These are phyloP conservation scores for Heteromormyrus szaboi DNA, from an alignment of 2,797 vertebrate genomes.

Conservation along the genomic window DNA sequence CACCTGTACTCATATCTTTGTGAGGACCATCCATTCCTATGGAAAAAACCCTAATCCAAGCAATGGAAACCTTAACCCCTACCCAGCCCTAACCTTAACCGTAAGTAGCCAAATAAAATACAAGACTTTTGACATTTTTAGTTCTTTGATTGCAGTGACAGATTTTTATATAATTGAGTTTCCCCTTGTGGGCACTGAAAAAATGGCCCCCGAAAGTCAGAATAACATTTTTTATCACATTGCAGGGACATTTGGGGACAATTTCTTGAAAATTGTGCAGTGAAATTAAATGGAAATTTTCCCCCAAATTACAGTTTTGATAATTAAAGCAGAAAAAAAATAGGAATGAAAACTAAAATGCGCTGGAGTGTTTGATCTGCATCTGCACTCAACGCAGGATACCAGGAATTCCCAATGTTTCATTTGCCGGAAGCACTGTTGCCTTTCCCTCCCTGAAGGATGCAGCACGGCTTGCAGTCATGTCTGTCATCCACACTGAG, in stretches of 20 bases:
- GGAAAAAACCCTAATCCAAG: background rate
- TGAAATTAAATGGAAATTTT: background rate
- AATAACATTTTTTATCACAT: background rate
- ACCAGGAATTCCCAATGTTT: slow-evolving; percentile 41
- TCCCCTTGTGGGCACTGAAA: background rate
- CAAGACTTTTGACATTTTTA: background rate
- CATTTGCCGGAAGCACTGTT: background rate
- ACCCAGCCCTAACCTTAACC: background rate
- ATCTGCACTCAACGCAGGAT: slow-evolving; percentile 32
- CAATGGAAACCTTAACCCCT: background rate
- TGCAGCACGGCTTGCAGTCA: slow-evolving; percentile 1
- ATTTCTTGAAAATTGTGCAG: background rate
- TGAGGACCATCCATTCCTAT: background rate
- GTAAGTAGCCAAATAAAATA: background rate
- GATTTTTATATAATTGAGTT: background rate
- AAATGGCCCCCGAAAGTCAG: background rate
- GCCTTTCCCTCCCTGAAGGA: background rate
- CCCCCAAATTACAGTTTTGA: background rate
- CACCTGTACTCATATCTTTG: background rate
- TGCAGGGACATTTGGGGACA: background rate
- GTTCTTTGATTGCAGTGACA: background rate
- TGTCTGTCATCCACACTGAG: slow-evolving; percentile 30
- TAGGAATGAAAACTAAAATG: background rate
- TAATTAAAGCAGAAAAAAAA: background rate
- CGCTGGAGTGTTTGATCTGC: slow-evolving; percentile 33